Conservation (phyloP, 2,113 vertebrate genomes). For the Sula dactylatra region DNA sequence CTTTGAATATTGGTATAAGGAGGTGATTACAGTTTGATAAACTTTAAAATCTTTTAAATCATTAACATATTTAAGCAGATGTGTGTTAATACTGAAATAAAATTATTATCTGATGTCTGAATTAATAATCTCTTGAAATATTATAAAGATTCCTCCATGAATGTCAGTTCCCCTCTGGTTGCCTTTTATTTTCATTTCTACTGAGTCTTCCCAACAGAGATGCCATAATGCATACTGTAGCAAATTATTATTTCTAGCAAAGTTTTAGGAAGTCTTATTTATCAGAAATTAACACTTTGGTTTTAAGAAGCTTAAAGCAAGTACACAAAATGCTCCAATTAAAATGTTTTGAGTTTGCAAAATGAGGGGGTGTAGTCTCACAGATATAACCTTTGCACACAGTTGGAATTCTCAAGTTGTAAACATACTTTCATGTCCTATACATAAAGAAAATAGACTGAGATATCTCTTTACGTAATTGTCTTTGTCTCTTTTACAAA, state of each 20-base stretch:
- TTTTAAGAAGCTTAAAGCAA: not conserved
- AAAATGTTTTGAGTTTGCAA: not conserved
- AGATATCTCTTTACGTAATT: not conserved
- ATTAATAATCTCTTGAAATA: not conserved
- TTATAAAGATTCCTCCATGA: not conserved
- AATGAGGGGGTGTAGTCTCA: not conserved
- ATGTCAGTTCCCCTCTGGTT: not conserved
- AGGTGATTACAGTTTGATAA: not conserved
- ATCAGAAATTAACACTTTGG: not conserved
- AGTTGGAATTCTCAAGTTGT: not conserved
- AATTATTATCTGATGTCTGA: not conserved
- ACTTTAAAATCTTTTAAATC: not conserved
- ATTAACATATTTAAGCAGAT: not conserved
- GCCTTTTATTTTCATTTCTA: not conserved
- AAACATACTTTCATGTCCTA: not conserved
- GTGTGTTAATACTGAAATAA: not conserved
- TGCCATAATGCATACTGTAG: not conserved
- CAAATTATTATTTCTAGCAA: not conserved
- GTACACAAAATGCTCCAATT: not conserved
- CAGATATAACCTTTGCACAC: not conserved
- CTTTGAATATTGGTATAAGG: not conserved
- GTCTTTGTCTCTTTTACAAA: not conserved
- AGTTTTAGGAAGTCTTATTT: not conserved
- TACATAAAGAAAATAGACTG: not conserved
- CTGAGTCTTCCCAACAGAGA: not conserved